Conservation (phyloP, 2,888 invertebrate genomes). For the Melangyna quadrimaculata region DNA sequence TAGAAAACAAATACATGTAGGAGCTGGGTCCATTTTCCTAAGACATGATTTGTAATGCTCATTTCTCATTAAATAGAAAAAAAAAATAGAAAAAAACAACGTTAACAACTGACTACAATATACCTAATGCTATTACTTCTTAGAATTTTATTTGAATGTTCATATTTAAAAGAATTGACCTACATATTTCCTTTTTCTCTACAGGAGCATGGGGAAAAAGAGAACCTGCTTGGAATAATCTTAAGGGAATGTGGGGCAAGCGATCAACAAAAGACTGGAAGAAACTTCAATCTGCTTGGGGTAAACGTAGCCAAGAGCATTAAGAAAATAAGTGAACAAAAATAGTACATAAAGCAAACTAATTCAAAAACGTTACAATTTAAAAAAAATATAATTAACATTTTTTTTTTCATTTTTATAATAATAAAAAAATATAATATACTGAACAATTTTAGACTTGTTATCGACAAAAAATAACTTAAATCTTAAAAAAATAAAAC, state of each 20-base stretch:
- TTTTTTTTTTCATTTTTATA: not conserved
- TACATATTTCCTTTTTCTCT: too few relatives aligned
- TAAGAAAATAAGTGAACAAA: not conserved
- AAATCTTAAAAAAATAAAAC: not conserved
- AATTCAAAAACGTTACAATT: too few relatives aligned
- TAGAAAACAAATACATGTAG: too few relatives aligned
- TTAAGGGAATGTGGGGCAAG: conserved; percentile 91
- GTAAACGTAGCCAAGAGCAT: conserved; percentile 76
- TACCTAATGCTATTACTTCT: too few relatives aligned
- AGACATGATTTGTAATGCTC: too few relatives aligned
- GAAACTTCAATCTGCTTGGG: conserved; percentile 80
- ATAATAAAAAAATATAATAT: not conserved
- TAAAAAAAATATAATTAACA: not conserved
- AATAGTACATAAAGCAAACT: not conserved
- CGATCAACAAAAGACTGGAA: conserved; percentile 81
- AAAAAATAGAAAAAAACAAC: too few relatives aligned
- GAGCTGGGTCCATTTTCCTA: too few relatives aligned
- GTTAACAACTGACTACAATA: too few relatives aligned
- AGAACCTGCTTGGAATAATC: conserved; percentile 89
- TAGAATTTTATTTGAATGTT: too few relatives aligned
- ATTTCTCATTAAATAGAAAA: too few relatives aligned
- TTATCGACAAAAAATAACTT: not conserved
- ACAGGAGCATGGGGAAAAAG: conserved; percentile 89
- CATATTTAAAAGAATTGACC: too few relatives aligned
- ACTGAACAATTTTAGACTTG: not conserved